Percentiles rank a stretch among this genome's conserved stretches.
phyloP scores from a whole-genome alignment of 2,888 invertebrate species.

The Hypomecis atomaria region DNA sequence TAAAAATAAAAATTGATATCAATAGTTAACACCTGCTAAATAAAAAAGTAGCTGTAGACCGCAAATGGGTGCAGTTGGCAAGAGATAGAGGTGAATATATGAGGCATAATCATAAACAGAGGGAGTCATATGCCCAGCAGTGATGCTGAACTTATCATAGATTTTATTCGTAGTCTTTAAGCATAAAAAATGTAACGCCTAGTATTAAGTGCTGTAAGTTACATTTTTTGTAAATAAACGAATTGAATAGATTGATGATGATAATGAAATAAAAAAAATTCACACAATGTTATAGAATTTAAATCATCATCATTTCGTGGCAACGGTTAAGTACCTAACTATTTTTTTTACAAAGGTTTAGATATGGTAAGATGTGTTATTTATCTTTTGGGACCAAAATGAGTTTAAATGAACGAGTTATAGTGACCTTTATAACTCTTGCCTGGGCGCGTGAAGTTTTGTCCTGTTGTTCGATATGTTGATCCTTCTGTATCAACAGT shows the following conservation, averaged over 20 bases:
- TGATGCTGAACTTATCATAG: neutral
- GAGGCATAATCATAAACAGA: neutral
- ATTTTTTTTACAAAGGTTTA: no score
- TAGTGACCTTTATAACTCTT: conserved; percentile 83
- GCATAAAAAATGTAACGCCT: no score
- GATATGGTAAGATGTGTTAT: neutral
- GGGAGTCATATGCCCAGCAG: neutral
- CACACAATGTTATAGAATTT: no score
- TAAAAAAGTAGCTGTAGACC: neutral
- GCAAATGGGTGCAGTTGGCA: neutral
- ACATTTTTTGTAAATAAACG: no score
- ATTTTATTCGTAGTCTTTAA: no score
- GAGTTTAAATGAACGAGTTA: conserved; percentile 35
- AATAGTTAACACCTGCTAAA: no score
- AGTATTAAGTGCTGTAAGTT: no score
- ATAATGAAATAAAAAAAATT: neutral
- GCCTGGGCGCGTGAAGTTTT: conserved; percentile 86
- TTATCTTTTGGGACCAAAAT: no score
- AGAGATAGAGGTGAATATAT: neutral
- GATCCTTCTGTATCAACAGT: conserved; percentile 80
- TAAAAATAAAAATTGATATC: neutral
- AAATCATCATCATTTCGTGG: no score
- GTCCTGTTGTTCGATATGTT: conserved; percentile 84
- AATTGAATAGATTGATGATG: no score
- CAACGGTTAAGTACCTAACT: no score